phyloP scores from a whole-genome alignment of 2,888 invertebrate genomes.

The Pheosia gnoma region DNA sequence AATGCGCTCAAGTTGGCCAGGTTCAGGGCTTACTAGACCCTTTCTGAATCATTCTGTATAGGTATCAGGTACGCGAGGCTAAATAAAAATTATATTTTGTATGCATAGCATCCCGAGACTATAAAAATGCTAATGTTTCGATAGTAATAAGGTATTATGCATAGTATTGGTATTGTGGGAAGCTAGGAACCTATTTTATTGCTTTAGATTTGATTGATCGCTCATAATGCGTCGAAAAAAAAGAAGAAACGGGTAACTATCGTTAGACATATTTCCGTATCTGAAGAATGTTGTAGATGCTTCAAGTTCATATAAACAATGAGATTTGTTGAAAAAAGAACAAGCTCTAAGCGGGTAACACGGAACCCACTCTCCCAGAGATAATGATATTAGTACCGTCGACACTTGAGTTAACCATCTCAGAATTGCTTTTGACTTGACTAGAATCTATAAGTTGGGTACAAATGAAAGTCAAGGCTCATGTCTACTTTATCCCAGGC shows the following conservation, averaged over 20 bases:
- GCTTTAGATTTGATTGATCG: neutral
- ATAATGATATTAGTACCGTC: neutral
- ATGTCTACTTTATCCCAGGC: conserved; percentile 28
- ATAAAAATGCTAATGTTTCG: conserved; percentile 1
- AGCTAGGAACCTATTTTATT: neutral
- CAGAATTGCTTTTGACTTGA: conserved; percentile 26
- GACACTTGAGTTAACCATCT: neutral
- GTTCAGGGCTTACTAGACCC: too few species aligned
- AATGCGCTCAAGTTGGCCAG: too few species aligned
- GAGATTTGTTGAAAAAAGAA: too few species aligned
- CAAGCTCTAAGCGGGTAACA: neutral
- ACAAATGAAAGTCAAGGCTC: conserved; percentile 33
- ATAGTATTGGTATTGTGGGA: neutral
- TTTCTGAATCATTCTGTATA: neutral
- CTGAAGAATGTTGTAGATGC: too few species aligned
- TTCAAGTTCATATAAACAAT: too few species aligned
- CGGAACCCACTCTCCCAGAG: neutral
- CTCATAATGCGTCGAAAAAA: too few species aligned
- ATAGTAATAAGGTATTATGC: neutral
- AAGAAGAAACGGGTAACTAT: too few species aligned
- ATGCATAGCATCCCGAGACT: conserved; percentile 1
- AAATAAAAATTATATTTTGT: conserved; percentile 1
- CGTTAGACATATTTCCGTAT: too few species aligned
- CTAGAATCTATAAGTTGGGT: conserved; percentile 33
- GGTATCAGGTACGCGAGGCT: neutral